Evolutionary conservation across 2,113 vertebrate genomes (phyloP), one percentile per base, ranked within the genome.

Genomic region (Oreochromis spilurus): DNA sequence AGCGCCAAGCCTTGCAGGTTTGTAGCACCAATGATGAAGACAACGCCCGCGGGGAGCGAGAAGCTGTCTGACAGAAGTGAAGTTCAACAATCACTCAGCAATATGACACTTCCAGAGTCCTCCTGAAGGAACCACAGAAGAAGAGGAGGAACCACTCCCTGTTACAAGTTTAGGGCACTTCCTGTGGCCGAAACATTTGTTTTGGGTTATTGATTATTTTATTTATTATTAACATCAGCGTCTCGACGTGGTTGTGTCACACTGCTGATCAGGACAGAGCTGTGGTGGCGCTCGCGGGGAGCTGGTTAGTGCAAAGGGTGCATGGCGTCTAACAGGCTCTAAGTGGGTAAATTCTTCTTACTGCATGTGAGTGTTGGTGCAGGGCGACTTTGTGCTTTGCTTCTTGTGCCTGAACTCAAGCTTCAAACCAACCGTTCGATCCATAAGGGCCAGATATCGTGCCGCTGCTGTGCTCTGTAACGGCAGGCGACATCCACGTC

Each of bases 11-110:
- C 81, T 86, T 45, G 84, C 58, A 3, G 38, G 75, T 77, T 83
- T 38, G 45, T 89, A 93, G 91, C 92, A 93, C 91, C 92, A 91
- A 88, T 31, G 10, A 92, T 50, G 89, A 87, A 85, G 84, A 84
- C 9, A 40, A 53, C 2, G 24, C 54, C 40, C 38, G 14, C 57
- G 3, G 5, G 2, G 14, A 84, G 70, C 16, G 34, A 62, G 84
- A 85, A 19, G 75, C 58, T 1, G 52, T 89, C 67, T 65, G 78
- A 84, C 83, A 88, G 52, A 80, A 38, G 60, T 19, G 79, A 83
- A 79, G 24, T 82, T 54, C 55, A 24, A 9, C 16, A 9, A 17
- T 5, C 9, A 19, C 12, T 53, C 84, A 83, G 86, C 84, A 75
- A 75, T 57, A 84, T 85, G 90, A 78, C 83, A 21, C 88, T 10